A percentile compares a stretch with the other conserved stretches of the same genome.
Conservation (phyloP, 2,888 invertebrate species). For the Rotaria macrura region DNA sequence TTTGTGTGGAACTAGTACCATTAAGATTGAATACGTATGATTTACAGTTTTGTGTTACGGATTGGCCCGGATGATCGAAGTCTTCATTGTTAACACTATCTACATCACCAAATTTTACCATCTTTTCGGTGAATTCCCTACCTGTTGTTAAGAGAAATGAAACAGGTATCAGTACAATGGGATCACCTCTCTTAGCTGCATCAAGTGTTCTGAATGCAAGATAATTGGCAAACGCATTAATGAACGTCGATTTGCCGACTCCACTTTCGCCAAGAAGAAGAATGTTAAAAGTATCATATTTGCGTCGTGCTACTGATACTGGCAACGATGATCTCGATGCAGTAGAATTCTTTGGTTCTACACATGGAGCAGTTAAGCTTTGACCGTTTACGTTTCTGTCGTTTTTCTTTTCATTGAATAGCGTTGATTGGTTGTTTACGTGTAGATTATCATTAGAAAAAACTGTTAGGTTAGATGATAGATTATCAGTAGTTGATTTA, state of each 20-base stretch:
- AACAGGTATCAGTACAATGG: background rate
- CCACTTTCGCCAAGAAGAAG: background rate
- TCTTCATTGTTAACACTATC: background rate
- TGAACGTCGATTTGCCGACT: background rate
- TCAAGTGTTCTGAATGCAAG: background rate
- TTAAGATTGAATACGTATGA: background rate
- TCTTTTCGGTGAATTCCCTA: background rate
- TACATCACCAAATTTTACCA: background rate
- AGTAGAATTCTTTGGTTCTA: no score
- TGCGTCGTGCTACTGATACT: background rate
- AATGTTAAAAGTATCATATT: background rate
- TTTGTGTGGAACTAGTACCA: no score
- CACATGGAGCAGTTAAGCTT: no score
- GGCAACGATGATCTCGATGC: background rate
- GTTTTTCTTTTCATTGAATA: no score
- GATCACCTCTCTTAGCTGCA: background rate
- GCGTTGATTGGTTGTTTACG: no score
- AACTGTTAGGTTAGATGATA: no score
- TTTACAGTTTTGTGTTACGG: background rate
- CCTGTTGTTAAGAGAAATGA: background rate
- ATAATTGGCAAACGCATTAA: background rate
- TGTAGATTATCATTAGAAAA: no score
- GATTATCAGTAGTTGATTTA: no score
- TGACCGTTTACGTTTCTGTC: no score
- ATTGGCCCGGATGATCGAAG: background rate